These are phyloP conservation scores for Chymomyza fuscimana DNA, from an alignment of 2,888 invertebrate genomes.

Conservation along the genomic window DNA sequence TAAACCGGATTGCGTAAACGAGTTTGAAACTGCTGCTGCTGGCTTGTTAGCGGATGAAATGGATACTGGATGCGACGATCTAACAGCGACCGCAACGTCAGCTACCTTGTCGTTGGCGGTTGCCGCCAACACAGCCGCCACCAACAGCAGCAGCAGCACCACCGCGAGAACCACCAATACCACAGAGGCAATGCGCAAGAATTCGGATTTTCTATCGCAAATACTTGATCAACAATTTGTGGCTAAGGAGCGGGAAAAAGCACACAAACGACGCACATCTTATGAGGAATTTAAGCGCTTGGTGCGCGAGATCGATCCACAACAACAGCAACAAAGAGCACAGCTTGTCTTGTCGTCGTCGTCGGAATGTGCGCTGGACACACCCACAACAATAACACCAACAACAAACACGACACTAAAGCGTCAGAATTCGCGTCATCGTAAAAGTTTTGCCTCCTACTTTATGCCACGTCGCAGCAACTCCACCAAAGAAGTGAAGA, in stretches of 20 bases:
- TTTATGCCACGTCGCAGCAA: slow-evolving; percentile 67
- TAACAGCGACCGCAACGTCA: slow-evolving; percentile 35
- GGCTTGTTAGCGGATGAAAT: slow-evolving; percentile 63
- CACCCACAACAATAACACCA: slow-evolving; percentile 27
- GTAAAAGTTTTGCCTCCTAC: slow-evolving; percentile 75
- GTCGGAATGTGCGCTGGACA: slow-evolving; percentile 42
- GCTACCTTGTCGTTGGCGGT: background rate
- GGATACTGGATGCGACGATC: slow-evolving; percentile 67
- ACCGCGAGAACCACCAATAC: slow-evolving; percentile 45
- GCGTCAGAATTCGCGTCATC: slow-evolving; percentile 78
- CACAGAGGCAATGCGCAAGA: slow-evolving; percentile 77
- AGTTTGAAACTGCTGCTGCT: slow-evolving; percentile 52
- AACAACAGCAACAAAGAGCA: slow-evolving; percentile 3
- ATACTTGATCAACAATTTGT: slow-evolving; percentile 77
- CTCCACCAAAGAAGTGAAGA: slow-evolving; percentile 55
- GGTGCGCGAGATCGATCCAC: slow-evolving; percentile 75
- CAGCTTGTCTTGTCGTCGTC: slow-evolving; percentile 31
- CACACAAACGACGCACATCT: slow-evolving; percentile 79
- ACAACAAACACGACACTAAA: slow-evolving; percentile 58
- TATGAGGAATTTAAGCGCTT: slow-evolving; percentile 80
- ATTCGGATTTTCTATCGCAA: slow-evolving; percentile 78
- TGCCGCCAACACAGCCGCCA: slow-evolving; percentile 11
- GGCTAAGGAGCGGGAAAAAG: slow-evolving; percentile 76
- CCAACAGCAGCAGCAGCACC: background rate
- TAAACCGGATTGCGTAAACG: slow-evolving; percentile 72